Evolutionary conservation across 1,140 invertebrate species (phyloP).

Genomic region (Sminthurides bifidus): DNA sequence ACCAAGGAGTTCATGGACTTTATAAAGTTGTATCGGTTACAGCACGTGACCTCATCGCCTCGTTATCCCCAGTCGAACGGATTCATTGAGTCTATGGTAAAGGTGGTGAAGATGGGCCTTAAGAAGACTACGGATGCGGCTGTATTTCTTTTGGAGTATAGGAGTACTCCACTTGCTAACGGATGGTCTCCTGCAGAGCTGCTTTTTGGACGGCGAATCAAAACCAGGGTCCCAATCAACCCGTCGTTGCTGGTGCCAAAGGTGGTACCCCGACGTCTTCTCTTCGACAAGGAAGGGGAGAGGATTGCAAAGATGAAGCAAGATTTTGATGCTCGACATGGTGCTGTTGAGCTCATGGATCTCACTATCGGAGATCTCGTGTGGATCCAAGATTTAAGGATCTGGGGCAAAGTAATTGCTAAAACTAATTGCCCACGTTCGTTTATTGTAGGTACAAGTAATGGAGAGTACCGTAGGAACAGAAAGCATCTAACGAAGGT

Average conservation of each 20-base stretch:
- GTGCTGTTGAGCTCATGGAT: background rate
- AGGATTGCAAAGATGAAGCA: slow-evolving; percentile 15
- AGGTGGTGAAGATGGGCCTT: background rate
- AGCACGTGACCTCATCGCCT: background rate
- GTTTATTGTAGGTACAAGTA: slow-evolving; percentile 13
- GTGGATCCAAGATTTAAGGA: slow-evolving; percentile 25
- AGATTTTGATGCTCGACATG: slow-evolving; percentile 19
- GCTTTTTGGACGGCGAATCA: background rate
- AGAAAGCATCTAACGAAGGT: background rate
- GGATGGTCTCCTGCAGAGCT: slow-evolving; percentile 12
- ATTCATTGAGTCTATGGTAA: background rate
- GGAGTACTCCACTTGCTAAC: slow-evolving; percentile 6
- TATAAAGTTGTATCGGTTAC: background rate
- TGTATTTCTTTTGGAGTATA: slow-evolving; percentile 8
- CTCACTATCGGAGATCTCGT: slow-evolving; percentile 11
- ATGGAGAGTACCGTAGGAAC: background rate
- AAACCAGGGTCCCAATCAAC: background rate
- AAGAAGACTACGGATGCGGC: background rate
- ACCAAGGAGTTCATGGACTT: background rate
- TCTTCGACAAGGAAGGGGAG: slow-evolving; percentile 10
- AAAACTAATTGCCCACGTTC: slow-evolving; percentile 15
- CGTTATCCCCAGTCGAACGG: background rate
- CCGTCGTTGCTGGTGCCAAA: background rate
- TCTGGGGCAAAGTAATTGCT: slow-evolving; percentile 15
- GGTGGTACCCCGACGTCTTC: background rate